Evolutionary conservation across 2,113 vertebrate genomes (phyloP).

Genomic region (Aleadryas rufinucha): DNA sequence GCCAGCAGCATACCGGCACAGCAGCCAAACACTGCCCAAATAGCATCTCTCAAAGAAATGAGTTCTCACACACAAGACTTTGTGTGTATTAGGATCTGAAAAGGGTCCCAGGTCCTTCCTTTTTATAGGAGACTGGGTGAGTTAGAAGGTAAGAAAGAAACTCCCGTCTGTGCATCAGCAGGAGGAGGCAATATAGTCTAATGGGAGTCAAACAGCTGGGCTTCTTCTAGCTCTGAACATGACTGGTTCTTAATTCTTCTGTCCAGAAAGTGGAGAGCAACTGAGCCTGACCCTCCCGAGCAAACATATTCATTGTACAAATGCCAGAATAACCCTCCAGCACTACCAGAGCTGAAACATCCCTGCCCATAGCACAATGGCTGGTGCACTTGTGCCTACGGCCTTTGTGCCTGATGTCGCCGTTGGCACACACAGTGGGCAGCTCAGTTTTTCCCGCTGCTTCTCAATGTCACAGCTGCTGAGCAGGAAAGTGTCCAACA

Average conservation of each 20-base stretch:
- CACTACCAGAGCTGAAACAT: background rate
- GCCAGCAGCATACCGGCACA: background rate
- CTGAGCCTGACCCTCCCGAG: background rate
- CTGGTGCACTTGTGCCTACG: too few relatives aligned
- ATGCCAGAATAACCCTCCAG: background rate
- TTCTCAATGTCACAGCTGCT: background rate
- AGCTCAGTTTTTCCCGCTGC: background rate
- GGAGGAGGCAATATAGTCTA: background rate
- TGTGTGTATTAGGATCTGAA: background rate
- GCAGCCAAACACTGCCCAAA: background rate
- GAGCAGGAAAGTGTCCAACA: background rate
- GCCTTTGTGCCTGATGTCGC: background rate
- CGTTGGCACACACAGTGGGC: accelerated
- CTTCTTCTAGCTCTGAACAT: background rate
- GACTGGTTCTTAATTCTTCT: background rate
- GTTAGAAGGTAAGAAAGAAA: background rate
- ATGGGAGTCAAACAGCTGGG: background rate
- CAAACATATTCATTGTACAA: background rate
- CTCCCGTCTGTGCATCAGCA: background rate
- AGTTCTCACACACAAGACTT: background rate
- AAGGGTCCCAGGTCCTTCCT: background rate
- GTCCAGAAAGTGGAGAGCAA: background rate
- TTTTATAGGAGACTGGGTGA: background rate
- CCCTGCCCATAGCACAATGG: background rate
- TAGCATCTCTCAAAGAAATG: background rate